phyloP scores from a whole-genome alignment of 2,888 invertebrate species.

The Heteromyza rotundicornis region DNA sequence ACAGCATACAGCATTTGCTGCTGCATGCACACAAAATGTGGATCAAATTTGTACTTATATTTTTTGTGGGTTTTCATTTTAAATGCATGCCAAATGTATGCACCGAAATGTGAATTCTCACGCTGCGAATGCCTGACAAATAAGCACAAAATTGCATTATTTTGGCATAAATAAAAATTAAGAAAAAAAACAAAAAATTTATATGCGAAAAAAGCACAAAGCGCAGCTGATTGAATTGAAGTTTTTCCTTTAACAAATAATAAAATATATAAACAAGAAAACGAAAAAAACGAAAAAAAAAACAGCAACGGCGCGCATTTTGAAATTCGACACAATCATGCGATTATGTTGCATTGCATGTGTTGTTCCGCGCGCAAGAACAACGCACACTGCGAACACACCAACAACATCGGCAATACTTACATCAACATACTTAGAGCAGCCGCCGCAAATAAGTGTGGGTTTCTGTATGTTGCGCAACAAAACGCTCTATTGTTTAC shows the following conservation, averaged over 20 bases:
- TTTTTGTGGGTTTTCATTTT: not conserved
- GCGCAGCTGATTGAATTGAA: not conserved
- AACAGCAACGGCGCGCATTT: not conserved
- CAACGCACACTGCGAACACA: not conserved
- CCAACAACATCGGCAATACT: not conserved
- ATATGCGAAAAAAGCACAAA: constrained; percentile 4
- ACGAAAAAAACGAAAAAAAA: no score
- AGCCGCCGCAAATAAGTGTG: not conserved
- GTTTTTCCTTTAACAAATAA: no score
- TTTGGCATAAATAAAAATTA: constrained; percentile 9
- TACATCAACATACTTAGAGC: no score
- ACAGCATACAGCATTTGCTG: not conserved
- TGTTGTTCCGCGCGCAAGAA: not conserved
- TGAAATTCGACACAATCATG: constrained; percentile 2
- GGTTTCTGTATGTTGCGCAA: not conserved
- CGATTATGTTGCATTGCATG: constrained; percentile 4
- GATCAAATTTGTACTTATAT: no score
- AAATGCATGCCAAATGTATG: not conserved
- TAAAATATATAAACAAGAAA: no score
- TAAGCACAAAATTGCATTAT: constrained; percentile 1
- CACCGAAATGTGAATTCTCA: constrained; percentile 10
- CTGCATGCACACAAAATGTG: not conserved
- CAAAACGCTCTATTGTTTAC: not conserved
- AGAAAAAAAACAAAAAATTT: not conserved
- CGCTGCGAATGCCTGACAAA: constrained; percentile 10